A percentile compares a stretch with the other conserved stretches of the same genome.
phyloP scores from a whole-genome alignment of 2,888 invertebrate species.

The Plusia festucae region DNA sequence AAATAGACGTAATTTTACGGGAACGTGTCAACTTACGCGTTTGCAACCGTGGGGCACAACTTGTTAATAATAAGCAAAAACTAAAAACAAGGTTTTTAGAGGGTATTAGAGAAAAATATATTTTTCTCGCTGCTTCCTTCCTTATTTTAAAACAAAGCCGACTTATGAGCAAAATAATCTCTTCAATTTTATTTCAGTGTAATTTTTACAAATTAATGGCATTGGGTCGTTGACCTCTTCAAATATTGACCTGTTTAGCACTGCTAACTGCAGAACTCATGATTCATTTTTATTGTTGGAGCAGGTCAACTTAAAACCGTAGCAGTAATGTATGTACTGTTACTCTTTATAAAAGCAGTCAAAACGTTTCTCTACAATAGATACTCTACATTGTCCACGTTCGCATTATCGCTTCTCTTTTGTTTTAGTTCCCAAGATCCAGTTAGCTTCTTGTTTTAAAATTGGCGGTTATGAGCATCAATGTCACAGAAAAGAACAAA shows the following conservation, averaged over 20 bases:
- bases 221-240: neutral
- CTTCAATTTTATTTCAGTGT: neutral
- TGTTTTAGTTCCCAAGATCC: neutral
- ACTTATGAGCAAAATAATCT: neutral
- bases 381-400: neutral
- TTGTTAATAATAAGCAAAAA: no score
- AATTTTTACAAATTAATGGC: neutral
- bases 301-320: neutral
- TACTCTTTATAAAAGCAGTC: neutral
- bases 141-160: no score
- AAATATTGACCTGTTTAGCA: neutral
- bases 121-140: no score
- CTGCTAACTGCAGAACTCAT: slow-evolving; percentile 4
- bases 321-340: neutral
- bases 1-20: no score
- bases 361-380: neutral
- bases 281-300: neutral
- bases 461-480: no score
- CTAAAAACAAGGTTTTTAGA: no score
- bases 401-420: neutral
- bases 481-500: no score
- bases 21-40: no score
- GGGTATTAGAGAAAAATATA: no score
- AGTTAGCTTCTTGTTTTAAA: neutral
- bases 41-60: no score